Evolutionary conservation across 35 echinoderm and acorn worm genomes (phyloP).

Genomic region (Anneissia japonica): DNA sequence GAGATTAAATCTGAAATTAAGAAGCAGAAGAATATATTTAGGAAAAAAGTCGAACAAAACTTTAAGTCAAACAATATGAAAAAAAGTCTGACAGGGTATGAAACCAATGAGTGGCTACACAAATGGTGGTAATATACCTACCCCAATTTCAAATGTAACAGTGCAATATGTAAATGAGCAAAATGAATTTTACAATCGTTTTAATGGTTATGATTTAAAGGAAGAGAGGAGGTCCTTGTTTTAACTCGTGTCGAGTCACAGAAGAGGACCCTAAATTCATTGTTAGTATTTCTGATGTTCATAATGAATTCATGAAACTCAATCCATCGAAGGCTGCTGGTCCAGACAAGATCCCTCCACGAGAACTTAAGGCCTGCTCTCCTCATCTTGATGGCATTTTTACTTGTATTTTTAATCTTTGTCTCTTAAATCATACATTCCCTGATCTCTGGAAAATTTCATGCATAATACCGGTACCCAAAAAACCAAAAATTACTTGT

Average conservation of each 20-base stretch:
- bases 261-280: too few relatives aligned
- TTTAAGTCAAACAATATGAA: neutral
- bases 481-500: neutral
- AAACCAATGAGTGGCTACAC: neutral
- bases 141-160: neutral
- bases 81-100: neutral
- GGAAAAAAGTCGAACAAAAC: neutral
- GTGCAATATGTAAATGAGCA: slow-evolving; percentile 5
- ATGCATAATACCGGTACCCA: neutral
- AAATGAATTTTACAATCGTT: neutral
- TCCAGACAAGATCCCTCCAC: neutral
- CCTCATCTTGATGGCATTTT: neutral
- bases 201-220: too few relatives aligned
- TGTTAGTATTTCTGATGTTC: too few relatives aligned
- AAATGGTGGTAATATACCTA: neutral
- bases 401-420: neutral
- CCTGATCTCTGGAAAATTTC: neutral
- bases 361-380: neutral
- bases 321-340: neutral
- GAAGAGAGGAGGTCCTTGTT: too few relatives aligned
- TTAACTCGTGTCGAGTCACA: too few relatives aligned
- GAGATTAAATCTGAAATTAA: neutral
- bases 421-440: neutral
- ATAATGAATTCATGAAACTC: too few relatives aligned
- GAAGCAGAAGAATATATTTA: neutral